These are phyloP conservation scores for Podilymbus podiceps DNA, from an alignment of 2,113 vertebrate species.

Conservation along the genomic window DNA sequence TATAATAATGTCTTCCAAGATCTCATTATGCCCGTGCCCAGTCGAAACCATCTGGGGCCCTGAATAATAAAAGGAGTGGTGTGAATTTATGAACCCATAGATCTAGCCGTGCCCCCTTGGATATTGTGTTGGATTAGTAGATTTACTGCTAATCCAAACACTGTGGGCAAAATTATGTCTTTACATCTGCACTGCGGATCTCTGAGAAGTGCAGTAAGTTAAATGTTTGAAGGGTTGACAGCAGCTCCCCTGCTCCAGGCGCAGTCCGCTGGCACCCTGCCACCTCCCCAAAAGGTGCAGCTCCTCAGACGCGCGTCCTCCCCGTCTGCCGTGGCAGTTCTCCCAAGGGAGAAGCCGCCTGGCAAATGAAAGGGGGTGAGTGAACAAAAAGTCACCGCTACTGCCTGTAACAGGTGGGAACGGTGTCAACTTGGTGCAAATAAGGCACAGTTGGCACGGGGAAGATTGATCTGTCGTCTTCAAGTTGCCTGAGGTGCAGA, in stretches of 20 bases:
- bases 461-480: not conserved
- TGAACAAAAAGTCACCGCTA: not conserved
- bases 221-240: constrained; percentile 40
- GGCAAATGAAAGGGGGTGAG: not conserved
- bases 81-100: constrained; percentile 63
- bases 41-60: constrained; percentile 62
- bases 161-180: constrained; percentile 55
- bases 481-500: constrained; percentile 42
- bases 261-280: constrained; percentile 24
- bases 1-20: constrained; percentile 70
- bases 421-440: not conserved
- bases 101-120: constrained; percentile 55
- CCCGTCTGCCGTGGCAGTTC: not conserved
- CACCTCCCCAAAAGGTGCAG: constrained; percentile 26
- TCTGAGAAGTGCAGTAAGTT: constrained; percentile 13
- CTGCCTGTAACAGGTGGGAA: not conserved
- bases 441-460: not conserved
- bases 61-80: constrained; percentile 63
- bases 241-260: constrained; percentile 41
- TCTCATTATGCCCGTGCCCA: constrained; percentile 63
- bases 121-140: constrained; percentile 67
- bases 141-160: constrained; percentile 71
- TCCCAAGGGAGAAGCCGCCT: not conserved
- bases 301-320: constrained; percentile 11
- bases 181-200: constrained; percentile 41